Conservation (phyloP, 2,888 invertebrate genomes). For the Oscheius sp. region DNA sequence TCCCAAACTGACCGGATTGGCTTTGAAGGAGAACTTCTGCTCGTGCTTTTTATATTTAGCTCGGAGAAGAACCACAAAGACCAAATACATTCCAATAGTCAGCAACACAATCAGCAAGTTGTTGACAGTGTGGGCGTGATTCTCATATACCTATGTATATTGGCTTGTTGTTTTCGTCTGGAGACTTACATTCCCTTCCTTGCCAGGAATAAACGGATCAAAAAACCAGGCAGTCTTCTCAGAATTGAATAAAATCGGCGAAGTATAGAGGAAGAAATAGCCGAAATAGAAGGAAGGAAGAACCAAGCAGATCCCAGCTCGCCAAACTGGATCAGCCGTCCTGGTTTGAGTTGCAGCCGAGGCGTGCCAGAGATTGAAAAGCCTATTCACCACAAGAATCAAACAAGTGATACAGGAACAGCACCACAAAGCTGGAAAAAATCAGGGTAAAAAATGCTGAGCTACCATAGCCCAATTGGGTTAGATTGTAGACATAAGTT, state of each 20-base stretch:
- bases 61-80: not conserved
- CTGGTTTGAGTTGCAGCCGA: not conserved
- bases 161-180: not conserved
- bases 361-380: not conserved
- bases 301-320: not conserved
- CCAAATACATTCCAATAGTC: not conserved
- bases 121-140: not conserved
- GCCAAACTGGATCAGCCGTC: not conserved
- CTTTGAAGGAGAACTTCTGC: slow-evolving; percentile 8
- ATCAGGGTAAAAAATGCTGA: not conserved
- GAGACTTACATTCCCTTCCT: not conserved
- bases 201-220: slow-evolving; percentile 14
- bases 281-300: not conserved
- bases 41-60: slow-evolving; percentile 6
- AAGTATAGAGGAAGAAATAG: not conserved
- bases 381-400: not conserved
- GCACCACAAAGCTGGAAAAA: slow-evolving; percentile 3
- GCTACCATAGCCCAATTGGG: not conserved
- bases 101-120: not conserved
- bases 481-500: not conserved
- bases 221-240: slow-evolving; percentile 20
- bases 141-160: not conserved
- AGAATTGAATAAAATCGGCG: slow-evolving; percentile 10
- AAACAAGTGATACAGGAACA: slow-evolving; percentile 6
- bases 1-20: not conserved